phyloP scores from a whole-genome alignment of 1,140 invertebrate species.

The Zophobas morio region DNA sequence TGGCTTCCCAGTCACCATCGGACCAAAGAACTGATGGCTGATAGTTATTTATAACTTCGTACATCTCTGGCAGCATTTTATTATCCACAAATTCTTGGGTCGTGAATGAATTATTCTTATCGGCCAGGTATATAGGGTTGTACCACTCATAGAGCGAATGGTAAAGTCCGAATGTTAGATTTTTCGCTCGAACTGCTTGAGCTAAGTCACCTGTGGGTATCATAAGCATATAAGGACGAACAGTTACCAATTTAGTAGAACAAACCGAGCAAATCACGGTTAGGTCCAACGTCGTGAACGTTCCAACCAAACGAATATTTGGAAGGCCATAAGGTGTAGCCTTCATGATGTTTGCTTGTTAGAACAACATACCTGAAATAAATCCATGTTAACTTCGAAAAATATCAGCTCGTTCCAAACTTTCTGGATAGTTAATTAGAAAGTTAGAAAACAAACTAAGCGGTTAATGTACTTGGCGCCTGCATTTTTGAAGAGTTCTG shows the following conservation, averaged over 20 bases:
- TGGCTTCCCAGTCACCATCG: conserved; percentile 91
- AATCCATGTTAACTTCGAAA: neutral
- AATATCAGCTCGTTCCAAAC: no score
- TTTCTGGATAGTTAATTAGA: no score
- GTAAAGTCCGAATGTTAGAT: conserved; percentile 88
- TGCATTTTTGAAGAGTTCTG: conserved; percentile 78
- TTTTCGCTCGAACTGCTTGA: conserved; percentile 75
- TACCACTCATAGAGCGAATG: conserved; percentile 95
- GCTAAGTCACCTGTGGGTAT: conserved; percentile 73
- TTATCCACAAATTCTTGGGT: conserved; percentile 78
- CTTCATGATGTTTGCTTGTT: conserved; percentile 96
- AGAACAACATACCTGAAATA: conserved; percentile 85
- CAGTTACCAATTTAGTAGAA: neutral
- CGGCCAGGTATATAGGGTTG: conserved; percentile 87
- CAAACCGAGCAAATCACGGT: conserved; percentile 82
- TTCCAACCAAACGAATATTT: conserved; percentile 93
- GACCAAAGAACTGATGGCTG: conserved; percentile 94
- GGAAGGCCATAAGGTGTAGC: conserved; percentile 92
- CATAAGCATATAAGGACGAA: neutral
- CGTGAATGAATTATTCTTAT: conserved; percentile 79
- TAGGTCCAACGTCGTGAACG: conserved; percentile 87
- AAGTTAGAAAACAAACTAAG: no score
- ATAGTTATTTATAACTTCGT: conserved; percentile 84
- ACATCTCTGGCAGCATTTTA: conserved; percentile 83
- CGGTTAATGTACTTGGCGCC: conserved; percentile 77